Conservation (phyloP, 2,888 invertebrate genomes). For the Chrysopilus asiliformis region DNA sequence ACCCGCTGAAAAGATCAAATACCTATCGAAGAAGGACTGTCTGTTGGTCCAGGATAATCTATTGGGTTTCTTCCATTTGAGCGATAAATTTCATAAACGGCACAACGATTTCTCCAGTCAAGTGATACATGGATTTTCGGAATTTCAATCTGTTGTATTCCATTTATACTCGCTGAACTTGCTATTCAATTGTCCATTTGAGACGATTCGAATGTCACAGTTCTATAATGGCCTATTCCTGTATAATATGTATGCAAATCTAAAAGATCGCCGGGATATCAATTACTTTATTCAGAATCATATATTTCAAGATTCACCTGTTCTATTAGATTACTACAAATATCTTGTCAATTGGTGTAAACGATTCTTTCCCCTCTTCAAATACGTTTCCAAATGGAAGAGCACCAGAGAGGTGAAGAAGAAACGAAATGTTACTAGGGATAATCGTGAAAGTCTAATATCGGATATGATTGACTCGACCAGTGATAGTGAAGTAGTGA, state of each 20-base stretch:
- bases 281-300: constrained; percentile 41
- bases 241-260: constrained; percentile 54
- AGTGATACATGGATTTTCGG: constrained; percentile 30
- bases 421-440: no score
- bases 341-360: constrained; percentile 27
- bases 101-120: constrained; percentile 28
- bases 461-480: no score
- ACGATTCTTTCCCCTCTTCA: no score
- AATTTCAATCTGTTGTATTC: constrained; percentile 32
- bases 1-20: constrained; percentile 22
- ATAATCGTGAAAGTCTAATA: no score
- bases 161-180: constrained; percentile 42
- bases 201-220: constrained; percentile 43
- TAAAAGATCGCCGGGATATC: constrained; percentile 44
- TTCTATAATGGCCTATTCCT: constrained; percentile 62
- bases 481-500: no score
- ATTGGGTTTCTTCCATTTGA: constrained; percentile 31
- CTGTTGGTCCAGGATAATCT: constrained; percentile 27
- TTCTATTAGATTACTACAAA: constrained; percentile 31
- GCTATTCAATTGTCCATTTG: constrained; percentile 46
- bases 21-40: constrained; percentile 28
- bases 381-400: no score
- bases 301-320: constrained; percentile 28
- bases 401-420: no score
- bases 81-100: constrained; percentile 29